These are phyloP conservation scores for Heliconius erato DNA, from an alignment of 2,888 invertebrate species.

Conservation along the genomic window DNA sequence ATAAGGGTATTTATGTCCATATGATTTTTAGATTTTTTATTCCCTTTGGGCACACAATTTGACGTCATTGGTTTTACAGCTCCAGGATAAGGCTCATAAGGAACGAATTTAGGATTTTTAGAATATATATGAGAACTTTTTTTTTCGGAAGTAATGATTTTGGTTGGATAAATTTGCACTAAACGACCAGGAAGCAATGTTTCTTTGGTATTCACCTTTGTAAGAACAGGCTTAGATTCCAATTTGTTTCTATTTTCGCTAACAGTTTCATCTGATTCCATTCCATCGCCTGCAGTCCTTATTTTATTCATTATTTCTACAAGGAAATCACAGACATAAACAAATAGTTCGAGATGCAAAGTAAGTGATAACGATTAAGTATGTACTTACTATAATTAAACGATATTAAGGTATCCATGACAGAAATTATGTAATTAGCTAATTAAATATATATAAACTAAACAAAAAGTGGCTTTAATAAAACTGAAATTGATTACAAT, in stretches of 20 bases:
- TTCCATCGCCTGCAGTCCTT: constrained; percentile 91
- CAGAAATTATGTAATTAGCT: neutral
- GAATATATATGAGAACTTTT: constrained; percentile 83
- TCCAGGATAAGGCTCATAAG: constrained; percentile 95
- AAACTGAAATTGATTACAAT: neutral
- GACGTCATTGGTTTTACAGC: constrained; percentile 92
- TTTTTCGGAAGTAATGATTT: constrained; percentile 85
- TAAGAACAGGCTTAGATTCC: constrained; percentile 9
- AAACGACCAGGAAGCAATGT: constrained; percentile 66
- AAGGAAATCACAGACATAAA: constrained; percentile 39
- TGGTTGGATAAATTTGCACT: constrained; percentile 85
- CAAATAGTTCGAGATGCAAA: neutral
- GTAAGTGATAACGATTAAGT: neutral
- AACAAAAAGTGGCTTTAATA: neutral
- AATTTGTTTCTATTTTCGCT: constrained; percentile 59
- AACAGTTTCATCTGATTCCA: constrained; percentile 86
- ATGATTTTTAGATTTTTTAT: constrained; percentile 84
- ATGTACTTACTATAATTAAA: constrained; percentile 48
- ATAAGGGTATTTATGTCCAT: constrained; percentile 89
- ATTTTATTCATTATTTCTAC: constrained; percentile 77
- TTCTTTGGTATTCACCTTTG: constrained; percentile 58
- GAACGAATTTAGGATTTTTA: constrained; percentile 93
- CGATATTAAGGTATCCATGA: constrained; percentile 50
- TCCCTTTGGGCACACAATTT: constrained; percentile 71
- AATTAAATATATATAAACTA: neutral